phyloP scores from a whole-genome alignment of 2,113 vertebrate genomes.

The Nasalis larvatus region DNA sequence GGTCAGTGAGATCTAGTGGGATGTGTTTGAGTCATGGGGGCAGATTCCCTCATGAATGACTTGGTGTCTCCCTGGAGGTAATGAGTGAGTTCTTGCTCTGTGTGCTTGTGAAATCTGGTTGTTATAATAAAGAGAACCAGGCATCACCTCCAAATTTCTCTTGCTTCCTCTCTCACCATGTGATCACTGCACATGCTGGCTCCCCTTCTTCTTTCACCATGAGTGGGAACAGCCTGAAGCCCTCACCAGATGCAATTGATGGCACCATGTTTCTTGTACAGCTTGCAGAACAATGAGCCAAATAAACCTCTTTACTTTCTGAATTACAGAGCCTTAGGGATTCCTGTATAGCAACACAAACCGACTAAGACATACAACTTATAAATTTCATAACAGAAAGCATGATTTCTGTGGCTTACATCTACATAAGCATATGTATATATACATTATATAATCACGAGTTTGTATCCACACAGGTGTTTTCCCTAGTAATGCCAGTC shows the following conservation, averaged over 20 bases:
- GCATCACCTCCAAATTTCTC: not conserved
- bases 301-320: not conserved
- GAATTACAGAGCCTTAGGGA: not conserved
- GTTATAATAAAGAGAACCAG: not conserved
- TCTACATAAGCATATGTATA: not conserved
- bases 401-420: not conserved
- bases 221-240: not conserved
- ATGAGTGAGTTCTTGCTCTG: not conserved
- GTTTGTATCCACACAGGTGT: not conserved
- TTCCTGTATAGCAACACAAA: not conserved
- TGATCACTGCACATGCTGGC: not conserved
- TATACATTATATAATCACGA: not conserved
- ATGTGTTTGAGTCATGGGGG: not conserved
- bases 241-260: not conserved
- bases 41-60: not conserved
- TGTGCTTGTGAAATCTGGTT: not conserved
- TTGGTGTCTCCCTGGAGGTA: not conserved
- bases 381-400: not conserved
- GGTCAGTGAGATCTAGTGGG: not conserved
- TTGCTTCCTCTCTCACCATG: not conserved
- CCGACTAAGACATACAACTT: not conserved
- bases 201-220: not conserved
- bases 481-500: not conserved
- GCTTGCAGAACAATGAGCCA: not conserved
- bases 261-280: not conserved